Percentiles rank a stretch among this genome's conserved stretches.
Evolutionary conservation across 1,140 invertebrate genomes (phyloP).

Genomic region (Lordiphosa stackelbergi): DNA sequence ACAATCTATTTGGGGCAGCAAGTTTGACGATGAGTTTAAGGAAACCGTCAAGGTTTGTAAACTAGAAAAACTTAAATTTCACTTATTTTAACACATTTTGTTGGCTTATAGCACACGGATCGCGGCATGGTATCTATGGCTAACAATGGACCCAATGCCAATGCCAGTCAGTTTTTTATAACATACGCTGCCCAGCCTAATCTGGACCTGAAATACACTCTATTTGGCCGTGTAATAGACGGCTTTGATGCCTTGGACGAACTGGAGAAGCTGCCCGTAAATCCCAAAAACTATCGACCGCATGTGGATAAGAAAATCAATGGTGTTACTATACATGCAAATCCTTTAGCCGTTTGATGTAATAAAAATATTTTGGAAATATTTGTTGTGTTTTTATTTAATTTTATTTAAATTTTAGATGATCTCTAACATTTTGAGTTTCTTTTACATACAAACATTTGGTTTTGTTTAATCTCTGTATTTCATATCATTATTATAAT

Average conservation of each 20-base stretch:
- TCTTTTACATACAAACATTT: conserved; percentile 76
- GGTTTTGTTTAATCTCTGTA: conserved; percentile 24
- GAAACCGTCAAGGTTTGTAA: conserved; percentile 87
- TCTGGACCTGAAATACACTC: conserved; percentile 96
- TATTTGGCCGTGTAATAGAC: conserved; percentile 98
- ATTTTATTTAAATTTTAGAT: conserved; percentile 76
- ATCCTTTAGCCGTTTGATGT: conserved; percentile 89
- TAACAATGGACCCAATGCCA: conserved; percentile 99
- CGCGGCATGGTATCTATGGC: conserved; percentile 97
- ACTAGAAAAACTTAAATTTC: background rate
- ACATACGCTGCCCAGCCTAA: conserved; percentile 96
- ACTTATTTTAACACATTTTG: background rate
- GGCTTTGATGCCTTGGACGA: conserved; percentile 97
- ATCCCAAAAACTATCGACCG: conserved; percentile 94
- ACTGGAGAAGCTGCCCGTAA: conserved; percentile 95
- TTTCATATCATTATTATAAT: conserved; percentile 50
- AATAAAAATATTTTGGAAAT: background rate
- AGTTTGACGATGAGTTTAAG: conserved; percentile 97
- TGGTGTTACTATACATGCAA: conserved; percentile 95
- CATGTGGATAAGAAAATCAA: conserved; percentile 91
- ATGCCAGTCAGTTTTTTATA: conserved; percentile 99
- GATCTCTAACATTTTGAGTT: conserved; percentile 76
- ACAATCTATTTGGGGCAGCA: conserved; percentile 92
- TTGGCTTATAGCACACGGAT: conserved; percentile 82
- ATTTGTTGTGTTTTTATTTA: conserved; percentile 79